phyloP scores from a whole-genome alignment of 2,113 vertebrate genomes.

The Otolemur garnettii region DNA sequence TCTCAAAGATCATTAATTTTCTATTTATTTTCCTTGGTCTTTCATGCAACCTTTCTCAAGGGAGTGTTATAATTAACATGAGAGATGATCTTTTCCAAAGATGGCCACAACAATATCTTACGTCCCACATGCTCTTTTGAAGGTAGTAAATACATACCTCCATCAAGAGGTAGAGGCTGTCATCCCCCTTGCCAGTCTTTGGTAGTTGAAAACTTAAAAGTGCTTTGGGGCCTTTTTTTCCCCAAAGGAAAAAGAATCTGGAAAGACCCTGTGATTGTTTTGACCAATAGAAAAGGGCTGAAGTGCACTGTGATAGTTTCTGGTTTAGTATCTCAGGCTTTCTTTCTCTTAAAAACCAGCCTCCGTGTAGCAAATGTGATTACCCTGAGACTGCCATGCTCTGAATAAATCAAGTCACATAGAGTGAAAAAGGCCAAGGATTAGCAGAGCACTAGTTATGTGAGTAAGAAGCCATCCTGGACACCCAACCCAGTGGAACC shows the following conservation, averaged over 20 bases:
- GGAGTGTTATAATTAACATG: neutral
- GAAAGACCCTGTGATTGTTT: neutral
- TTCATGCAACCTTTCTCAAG: conserved; percentile 7
- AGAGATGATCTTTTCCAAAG: neutral
- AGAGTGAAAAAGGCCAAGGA: neutral
- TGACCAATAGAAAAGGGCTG: neutral
- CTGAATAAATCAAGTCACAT: neutral
- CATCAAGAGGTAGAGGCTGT: neutral
- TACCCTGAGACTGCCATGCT: neutral
- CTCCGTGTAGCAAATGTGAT: neutral
- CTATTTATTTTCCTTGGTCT: conserved; percentile 13
- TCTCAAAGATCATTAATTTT: conserved; percentile 25
- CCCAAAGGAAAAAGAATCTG: neutral
- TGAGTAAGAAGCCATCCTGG: neutral
- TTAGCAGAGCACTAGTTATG: neutral
- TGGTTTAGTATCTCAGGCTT: neutral
- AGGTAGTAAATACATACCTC: neutral
- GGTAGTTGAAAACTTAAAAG: neutral
- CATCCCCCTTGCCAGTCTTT: neutral
- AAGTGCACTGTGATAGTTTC: neutral
- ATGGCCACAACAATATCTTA: neutral
- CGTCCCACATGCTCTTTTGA: neutral
- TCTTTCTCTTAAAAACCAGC: conserved; percentile 37
- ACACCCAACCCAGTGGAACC: neutral
- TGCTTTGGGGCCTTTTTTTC: too few relatives aligned